Evolutionary conservation across 2,888 invertebrate species (phyloP).

Genomic region (Cataglyphis altisquamis): DNA sequence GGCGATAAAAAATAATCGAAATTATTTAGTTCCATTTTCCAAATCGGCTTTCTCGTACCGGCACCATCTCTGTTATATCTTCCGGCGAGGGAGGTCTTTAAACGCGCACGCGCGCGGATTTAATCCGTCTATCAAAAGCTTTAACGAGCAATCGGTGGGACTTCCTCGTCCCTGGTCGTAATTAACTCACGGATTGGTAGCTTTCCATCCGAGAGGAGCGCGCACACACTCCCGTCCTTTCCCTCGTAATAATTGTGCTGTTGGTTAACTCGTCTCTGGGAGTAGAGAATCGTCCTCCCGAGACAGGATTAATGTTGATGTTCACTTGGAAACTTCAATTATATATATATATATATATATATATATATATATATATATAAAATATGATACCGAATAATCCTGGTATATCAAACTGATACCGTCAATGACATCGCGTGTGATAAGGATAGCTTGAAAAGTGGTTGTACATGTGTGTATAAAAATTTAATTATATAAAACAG

Average conservation of each 20-base stretch:
- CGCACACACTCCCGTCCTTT: constrained; percentile 28
- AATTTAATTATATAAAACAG: no score
- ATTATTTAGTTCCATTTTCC: constrained; percentile 34
- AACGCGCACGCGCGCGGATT: constrained; percentile 9
- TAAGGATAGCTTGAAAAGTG: background rate
- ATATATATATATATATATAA: background rate
- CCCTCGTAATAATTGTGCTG: constrained; percentile 49
- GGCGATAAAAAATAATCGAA: background rate
- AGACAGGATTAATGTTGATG: constrained; percentile 29
- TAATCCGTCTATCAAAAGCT: constrained; percentile 55
- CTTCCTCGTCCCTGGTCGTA: constrained; percentile 33
- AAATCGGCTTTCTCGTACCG: constrained; percentile 20
- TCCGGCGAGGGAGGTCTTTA: background rate
- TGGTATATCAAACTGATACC: background rate
- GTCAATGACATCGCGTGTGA: background rate
- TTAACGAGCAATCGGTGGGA: constrained; percentile 50
- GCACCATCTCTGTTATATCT: background rate
- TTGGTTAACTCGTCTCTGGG: constrained; percentile 43
- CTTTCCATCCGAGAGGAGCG: constrained; percentile 35
- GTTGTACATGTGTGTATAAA: background rate
- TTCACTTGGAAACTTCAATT: constrained; percentile 47
- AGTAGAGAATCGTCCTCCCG: constrained; percentile 25
- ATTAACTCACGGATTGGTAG: constrained; percentile 53
- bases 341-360: background rate
- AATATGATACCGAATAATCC: constrained; percentile 13